Conservation (phyloP, 2,888 invertebrate genomes). For the Ligdia adustata region DNA sequence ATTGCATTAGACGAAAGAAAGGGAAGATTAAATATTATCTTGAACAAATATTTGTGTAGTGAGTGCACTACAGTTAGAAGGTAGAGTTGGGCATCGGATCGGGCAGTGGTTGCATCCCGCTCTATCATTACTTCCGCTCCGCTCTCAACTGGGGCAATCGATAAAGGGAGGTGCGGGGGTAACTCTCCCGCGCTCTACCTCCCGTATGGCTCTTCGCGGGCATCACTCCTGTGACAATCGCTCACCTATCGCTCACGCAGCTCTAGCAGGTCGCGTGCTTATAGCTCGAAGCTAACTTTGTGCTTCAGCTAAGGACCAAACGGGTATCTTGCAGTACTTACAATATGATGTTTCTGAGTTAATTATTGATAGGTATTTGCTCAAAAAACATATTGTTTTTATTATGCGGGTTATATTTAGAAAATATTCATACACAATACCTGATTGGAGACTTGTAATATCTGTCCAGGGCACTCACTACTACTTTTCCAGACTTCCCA, state of each 20-base stretch:
- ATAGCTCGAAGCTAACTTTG: conserved; percentile 43
- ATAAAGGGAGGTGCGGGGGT: conserved; percentile 71
- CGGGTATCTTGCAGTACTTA: no score
- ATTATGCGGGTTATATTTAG: no score
- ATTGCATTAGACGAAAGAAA: conserved; percentile 58
- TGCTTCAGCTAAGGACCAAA: conserved; percentile 16
- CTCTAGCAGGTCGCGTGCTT: conserved; percentile 9
- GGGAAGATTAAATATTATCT: conserved; percentile 74
- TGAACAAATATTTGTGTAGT: conserved; percentile 75
- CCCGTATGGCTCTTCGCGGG: conserved; percentile 60
- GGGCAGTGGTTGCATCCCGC: conserved; percentile 81
- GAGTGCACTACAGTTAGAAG: conserved; percentile 75
- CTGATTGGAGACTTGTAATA: no score
- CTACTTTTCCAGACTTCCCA: no score
- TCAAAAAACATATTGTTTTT: no score
- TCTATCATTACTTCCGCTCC: conserved; percentile 82
- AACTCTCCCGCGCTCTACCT: conserved; percentile 48
- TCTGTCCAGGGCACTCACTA: no score
- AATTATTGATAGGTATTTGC: no score
- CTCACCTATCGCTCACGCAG: conserved; percentile 50
- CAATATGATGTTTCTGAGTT: no score
- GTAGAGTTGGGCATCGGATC: conserved; percentile 72
- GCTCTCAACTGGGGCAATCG: conserved; percentile 87
- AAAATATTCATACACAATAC: no score
- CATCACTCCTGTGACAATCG: conserved; percentile 81